Evolutionary conservation across 1,140 invertebrate species (phyloP).

Genomic region (Psilanteris sp.): DNA sequence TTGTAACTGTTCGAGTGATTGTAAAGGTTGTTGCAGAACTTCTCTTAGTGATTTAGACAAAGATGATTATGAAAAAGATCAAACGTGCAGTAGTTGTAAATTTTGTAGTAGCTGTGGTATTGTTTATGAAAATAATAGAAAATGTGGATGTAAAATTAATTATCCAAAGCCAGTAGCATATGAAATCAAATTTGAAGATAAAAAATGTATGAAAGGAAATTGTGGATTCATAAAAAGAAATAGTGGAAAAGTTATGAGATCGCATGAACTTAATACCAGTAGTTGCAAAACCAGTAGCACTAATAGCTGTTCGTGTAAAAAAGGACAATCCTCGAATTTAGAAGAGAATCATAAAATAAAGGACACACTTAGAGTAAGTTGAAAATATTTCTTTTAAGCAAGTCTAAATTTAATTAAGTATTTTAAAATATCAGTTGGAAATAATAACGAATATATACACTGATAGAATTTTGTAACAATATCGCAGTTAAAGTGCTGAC

Average conservation of each 20-base stretch:
- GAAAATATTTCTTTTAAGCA: not conserved
- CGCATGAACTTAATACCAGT: not conserved
- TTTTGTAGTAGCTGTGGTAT: slow-evolving; percentile 70
- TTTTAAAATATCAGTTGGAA: too few species aligned
- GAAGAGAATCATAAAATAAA: slow-evolving; percentile 37
- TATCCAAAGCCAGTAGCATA: slow-evolving; percentile 77
- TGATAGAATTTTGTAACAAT: too few species aligned
- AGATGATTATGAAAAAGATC: slow-evolving; percentile 61
- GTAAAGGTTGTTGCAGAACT: not conserved
- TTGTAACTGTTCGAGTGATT: slow-evolving; percentile 7
- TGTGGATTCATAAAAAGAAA: not conserved
- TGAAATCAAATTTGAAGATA: slow-evolving; percentile 71
- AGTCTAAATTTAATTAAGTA: too few species aligned
- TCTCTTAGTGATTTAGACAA: slow-evolving; percentile 4
- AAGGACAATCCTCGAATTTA: slow-evolving; percentile 31
- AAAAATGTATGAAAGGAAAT: slow-evolving; percentile 28
- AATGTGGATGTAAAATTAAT: slow-evolving; percentile 65
- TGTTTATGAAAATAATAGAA: slow-evolving; percentile 65
- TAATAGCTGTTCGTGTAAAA: slow-evolving; percentile 9
- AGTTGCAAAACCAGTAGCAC: not conserved
- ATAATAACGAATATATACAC: too few species aligned
- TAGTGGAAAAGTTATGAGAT: not conserved
- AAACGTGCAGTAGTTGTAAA: slow-evolving; percentile 45
- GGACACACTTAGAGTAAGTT: slow-evolving; percentile 67
- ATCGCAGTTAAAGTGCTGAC: too few species aligned